phyloP scores from a whole-genome alignment of 2,797 vertebrate species.

The Aeoliscus strigatus region DNA sequence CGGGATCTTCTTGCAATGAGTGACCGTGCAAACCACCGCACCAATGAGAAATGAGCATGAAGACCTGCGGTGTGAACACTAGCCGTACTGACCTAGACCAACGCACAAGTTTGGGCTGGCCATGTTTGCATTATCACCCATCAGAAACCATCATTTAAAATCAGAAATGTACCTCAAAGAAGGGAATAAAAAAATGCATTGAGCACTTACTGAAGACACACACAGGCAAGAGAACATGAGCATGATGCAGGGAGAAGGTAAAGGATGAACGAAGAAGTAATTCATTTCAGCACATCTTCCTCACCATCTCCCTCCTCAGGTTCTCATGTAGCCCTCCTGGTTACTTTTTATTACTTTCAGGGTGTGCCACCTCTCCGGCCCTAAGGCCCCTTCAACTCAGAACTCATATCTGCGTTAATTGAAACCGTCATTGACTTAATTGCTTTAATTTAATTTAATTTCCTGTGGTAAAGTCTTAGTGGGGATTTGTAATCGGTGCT shows the following conservation, averaged over 20 bases:
- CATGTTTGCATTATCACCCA: too few species aligned
- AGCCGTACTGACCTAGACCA: too few species aligned
- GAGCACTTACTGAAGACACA: too few species aligned
- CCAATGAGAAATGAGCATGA: too few species aligned
- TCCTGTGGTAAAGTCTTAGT: constrained; percentile 47
- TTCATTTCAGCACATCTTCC: constrained; percentile 57
- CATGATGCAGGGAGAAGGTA: constrained; percentile 57
- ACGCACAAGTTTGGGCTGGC: too few species aligned
- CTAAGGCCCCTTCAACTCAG: constrained; percentile 43
- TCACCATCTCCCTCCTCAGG: constrained; percentile 23
- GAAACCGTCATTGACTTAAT: constrained; percentile 71
- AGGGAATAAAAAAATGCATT: too few species aligned
- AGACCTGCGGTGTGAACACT: too few species aligned
- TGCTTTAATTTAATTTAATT: constrained; percentile 72
- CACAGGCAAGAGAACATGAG: too few species aligned
- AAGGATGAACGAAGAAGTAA: constrained; percentile 55
- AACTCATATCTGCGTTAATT: constrained; percentile 67
- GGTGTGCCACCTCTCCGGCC: constrained; percentile 36
- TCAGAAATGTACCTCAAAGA: too few species aligned
- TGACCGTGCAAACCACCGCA: too few species aligned
- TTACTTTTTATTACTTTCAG: constrained; percentile 41
- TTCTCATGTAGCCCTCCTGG: constrained; percentile 30
- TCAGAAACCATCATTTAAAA: too few species aligned
- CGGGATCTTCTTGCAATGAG: too few species aligned
- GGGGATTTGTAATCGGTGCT: constrained; percentile 44